Evolutionary conservation across 2,113 vertebrate genomes (phyloP).

Genomic region (Brachypteracias leptosomus): DNA sequence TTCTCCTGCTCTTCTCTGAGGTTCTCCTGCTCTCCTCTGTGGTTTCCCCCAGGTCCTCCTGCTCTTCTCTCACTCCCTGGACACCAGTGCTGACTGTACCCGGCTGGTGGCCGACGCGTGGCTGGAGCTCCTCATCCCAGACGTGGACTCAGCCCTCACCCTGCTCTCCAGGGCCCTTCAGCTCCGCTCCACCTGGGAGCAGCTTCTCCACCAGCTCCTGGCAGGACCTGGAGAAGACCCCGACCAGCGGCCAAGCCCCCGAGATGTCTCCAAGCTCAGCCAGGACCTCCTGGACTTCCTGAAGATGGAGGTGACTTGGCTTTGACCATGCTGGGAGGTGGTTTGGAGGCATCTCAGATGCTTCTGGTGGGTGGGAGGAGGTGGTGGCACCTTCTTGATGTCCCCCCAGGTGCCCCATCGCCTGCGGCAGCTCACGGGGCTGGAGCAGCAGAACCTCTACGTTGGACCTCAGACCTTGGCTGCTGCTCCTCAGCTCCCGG

Average conservation of each 20-base stretch:
- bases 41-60: constrained; percentile 79
- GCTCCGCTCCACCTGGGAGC: constrained; percentile 81
- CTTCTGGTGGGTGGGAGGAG: neutral
- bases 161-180: constrained; percentile 75
- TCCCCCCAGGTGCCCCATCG: constrained; percentile 77
- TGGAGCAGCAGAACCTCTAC: constrained; percentile 88
- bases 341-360: neutral
- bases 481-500: neutral
- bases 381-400: fast-evolving
- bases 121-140: constrained; percentile 81
- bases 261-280: constrained; percentile 68
- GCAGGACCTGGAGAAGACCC: neutral
- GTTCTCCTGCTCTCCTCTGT: no score
- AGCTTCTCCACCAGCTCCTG: constrained; percentile 78
- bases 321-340: no score
- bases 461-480: constrained; percentile 78
- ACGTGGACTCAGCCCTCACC: constrained; percentile 66
- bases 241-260: neutral
- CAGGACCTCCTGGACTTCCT: constrained; percentile 80
- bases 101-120: constrained; percentile 87
- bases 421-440: constrained; percentile 76
- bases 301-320: constrained; percentile 15
- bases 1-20: no score
- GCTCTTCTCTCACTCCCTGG: constrained; percentile 83
- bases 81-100: constrained; percentile 85